Evolutionary conservation across 2,113 vertebrate genomes (phyloP).

Genomic region (Cygnus buccinator): DNA sequence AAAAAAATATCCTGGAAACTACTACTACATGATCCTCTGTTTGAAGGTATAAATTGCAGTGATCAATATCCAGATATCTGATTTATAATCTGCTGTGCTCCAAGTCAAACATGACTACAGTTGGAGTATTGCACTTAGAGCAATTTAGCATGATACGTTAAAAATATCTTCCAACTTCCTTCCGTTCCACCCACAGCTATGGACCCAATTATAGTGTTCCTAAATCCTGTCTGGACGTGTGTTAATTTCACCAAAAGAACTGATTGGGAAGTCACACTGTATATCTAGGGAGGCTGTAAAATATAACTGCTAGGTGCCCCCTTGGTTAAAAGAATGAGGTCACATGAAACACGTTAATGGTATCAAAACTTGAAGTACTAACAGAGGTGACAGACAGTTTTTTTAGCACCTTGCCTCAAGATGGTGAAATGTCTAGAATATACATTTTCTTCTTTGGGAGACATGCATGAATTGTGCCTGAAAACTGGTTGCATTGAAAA

Average conservation of each 20-base stretch:
- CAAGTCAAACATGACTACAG: not conserved
- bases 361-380: not conserved
- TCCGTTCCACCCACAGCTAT: not conserved
- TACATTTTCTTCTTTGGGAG: not conserved
- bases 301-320: not conserved
- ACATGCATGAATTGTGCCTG: not conserved
- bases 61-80: not conserved
- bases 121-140: not conserved
- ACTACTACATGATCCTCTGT: not conserved
- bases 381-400: not conserved
- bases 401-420: not conserved
- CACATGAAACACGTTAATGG: not conserved
- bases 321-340: not conserved
- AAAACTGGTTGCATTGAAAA: not conserved
- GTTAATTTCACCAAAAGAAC: not conserved
- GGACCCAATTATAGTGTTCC: not conserved
- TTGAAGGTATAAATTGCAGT: not conserved
- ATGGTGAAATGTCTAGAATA: not conserved
- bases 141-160: not conserved
- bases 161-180: conserved; percentile 37
- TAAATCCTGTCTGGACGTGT: not conserved
- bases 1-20: not conserved
- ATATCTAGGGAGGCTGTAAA: not conserved
- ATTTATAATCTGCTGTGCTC: not conserved
- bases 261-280: not conserved